Evolutionary conservation across 2,113 vertebrate species (phyloP).

Genomic region (Mastomys coucha): DNA sequence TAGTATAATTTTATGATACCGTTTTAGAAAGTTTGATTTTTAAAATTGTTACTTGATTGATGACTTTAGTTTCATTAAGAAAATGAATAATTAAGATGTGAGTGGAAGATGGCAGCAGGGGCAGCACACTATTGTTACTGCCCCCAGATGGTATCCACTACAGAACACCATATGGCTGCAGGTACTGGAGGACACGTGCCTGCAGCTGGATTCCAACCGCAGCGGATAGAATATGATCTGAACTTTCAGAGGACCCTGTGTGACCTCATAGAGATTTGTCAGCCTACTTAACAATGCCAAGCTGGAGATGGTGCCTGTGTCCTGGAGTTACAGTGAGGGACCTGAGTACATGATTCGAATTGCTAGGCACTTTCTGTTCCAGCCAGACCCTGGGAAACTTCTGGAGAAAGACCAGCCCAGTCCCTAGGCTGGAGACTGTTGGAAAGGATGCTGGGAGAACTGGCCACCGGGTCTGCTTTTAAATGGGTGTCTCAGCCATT

Average conservation of each 20-base stretch:
- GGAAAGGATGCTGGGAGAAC: neutral
- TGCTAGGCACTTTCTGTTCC: slow-evolving; percentile 90
- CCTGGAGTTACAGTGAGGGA: slow-evolving; percentile 84
- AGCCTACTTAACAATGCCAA: slow-evolving; percentile 97
- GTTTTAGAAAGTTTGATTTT: neutral
- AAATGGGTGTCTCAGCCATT: too few relatives aligned
- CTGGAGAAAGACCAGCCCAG: slow-evolving; percentile 71
- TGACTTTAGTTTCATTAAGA: neutral
- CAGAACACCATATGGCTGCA: neutral
- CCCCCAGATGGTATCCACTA: neutral
- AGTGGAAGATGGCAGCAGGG: neutral
- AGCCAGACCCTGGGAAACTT: slow-evolving; percentile 94
- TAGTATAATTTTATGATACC: neutral
- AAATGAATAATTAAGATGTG: neutral
- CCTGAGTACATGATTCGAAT: slow-evolving; percentile 89
- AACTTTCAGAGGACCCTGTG: slow-evolving; percentile 94
- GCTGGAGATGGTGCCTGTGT: slow-evolving; percentile 94
- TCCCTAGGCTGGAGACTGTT: neutral
- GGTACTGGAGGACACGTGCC: too few relatives aligned
- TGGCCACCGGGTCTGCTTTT: too few relatives aligned
- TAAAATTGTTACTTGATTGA: neutral
- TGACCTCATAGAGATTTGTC: slow-evolving; percentile 97
- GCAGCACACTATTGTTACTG: neutral
- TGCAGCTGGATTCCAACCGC: neutral
- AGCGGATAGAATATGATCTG: neutral